phyloP scores from a whole-genome alignment of 2,113 vertebrate species.

The Microcebus jonahi region DNA sequence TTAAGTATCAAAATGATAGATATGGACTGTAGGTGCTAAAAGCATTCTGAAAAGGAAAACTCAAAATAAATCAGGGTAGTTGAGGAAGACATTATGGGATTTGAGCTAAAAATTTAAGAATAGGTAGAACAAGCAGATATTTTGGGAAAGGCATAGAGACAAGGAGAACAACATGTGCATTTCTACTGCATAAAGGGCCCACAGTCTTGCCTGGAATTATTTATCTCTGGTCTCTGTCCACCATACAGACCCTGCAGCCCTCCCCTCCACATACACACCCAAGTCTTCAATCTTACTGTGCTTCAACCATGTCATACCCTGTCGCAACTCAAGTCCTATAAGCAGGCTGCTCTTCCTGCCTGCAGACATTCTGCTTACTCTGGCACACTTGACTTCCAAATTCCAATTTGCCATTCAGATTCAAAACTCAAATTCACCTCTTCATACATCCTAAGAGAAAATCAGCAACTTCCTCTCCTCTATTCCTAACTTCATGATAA shows the following conservation, averaged over 20 bases:
- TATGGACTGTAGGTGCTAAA: not conserved
- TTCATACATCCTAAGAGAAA: not conserved
- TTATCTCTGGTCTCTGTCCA: not conserved
- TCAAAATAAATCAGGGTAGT: not conserved
- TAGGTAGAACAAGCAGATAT: not conserved
- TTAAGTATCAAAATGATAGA: not conserved
- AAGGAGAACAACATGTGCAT: not conserved
- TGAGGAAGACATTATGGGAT: not conserved
- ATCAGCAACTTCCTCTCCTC: not conserved
- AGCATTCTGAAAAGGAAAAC: slow-evolving; percentile 25
- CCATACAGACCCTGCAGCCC: fast-evolving
- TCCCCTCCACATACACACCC: fast-evolving
- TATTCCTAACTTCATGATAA: not conserved
- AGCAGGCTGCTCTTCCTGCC: not conserved
- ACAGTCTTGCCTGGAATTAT: not conserved
- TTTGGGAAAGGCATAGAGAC: not conserved
- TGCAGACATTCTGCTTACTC: not conserved
- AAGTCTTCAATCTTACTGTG: not conserved
- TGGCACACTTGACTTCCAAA: not conserved
- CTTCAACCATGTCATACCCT: fast-evolving
- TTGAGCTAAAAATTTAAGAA: not conserved
- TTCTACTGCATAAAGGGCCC: not conserved
- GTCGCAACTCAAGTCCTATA: fast-evolving
- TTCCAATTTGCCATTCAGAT: not conserved
- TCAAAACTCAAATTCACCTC: not conserved